phyloP scores from a whole-genome alignment of 2,888 invertebrate genomes.

The Aporophyla nigra region DNA sequence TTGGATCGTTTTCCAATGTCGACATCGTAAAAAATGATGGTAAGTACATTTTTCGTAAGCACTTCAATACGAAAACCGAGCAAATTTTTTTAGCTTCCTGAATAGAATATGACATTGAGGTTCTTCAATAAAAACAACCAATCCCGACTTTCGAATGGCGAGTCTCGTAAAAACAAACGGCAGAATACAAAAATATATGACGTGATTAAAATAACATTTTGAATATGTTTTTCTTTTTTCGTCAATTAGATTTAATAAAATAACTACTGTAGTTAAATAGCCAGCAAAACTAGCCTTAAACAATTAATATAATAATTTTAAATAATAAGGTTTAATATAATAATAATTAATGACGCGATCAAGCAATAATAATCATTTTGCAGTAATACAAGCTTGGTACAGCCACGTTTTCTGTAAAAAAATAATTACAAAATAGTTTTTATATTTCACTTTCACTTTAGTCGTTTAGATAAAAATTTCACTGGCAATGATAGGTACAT shows the following conservation, averaged over 20 bases:
- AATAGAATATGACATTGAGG: neutral
- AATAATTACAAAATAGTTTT: neutral
- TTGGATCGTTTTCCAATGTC: neutral
- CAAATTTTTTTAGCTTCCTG: neutral
- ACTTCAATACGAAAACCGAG: neutral
- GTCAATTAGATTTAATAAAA: constrained; percentile 13
- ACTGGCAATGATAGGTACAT: too few relatives aligned
- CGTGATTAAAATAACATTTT: constrained; percentile 38
- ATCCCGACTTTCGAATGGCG: neutral
- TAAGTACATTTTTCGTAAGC: constrained; percentile 8
- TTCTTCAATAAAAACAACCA: neutral
- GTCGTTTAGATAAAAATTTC: neutral
- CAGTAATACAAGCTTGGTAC: constrained; percentile 1
- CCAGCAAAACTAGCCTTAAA: constrained; percentile 59
- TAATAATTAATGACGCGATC: neutral
- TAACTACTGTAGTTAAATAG: constrained; percentile 37
- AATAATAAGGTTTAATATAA: constrained; percentile 1
- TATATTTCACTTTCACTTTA: neutral
- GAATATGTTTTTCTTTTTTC: constrained; percentile 32
- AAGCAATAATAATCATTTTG: constrained; percentile 12
- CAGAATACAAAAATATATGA: constrained; percentile 1
- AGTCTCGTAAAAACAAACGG: neutral
- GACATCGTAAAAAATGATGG: neutral
- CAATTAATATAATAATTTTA: neutral
- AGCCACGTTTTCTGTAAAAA: neutral